These are phyloP conservation scores for Mizuhopecten yessoensis DNA, from an alignment of 1,140 invertebrate genomes.

Conservation along the genomic window DNA sequence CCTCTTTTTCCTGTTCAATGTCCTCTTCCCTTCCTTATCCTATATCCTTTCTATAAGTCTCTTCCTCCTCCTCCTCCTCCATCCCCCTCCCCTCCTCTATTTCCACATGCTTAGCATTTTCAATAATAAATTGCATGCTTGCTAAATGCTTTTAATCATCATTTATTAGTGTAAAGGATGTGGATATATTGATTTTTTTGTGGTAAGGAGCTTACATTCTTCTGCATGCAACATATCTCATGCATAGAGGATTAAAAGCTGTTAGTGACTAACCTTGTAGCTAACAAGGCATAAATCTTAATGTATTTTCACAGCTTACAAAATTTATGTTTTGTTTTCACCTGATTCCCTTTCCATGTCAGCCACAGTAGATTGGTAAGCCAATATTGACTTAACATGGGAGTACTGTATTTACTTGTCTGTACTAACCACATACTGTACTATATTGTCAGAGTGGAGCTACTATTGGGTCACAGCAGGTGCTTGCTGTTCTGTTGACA, in stretches of 20 bases:
- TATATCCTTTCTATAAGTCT: not conserved
- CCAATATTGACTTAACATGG: constrained; percentile 6
- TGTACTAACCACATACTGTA: not conserved
- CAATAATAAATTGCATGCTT: constrained; percentile 28
- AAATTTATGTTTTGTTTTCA: not conserved
- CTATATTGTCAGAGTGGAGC: not conserved
- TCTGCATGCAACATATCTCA: not conserved
- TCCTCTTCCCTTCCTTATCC: not conserved
- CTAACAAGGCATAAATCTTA: not conserved
- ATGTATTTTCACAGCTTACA: not conserved
- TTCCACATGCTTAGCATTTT: not conserved
- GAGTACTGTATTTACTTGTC: not conserved
- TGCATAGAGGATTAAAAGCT: not conserved
- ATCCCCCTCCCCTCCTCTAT: not conserved
- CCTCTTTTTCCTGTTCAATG: not conserved
- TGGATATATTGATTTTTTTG: not conserved
- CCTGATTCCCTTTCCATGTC: not conserved
- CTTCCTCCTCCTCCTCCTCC: no score
- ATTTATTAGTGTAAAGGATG: not conserved
- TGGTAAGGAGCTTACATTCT: not conserved
- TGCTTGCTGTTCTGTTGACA: constrained; percentile 25
- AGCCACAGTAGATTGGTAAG: constrained; percentile 6
- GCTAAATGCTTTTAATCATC: constrained; percentile 16
- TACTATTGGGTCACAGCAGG: not conserved
- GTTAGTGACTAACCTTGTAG: not conserved